A percentile compares a stretch with the other conserved stretches of the same genome.
Evolutionary conservation across 2,113 vertebrate species (phyloP).

Genomic region (Atractosteus spatula): DNA sequence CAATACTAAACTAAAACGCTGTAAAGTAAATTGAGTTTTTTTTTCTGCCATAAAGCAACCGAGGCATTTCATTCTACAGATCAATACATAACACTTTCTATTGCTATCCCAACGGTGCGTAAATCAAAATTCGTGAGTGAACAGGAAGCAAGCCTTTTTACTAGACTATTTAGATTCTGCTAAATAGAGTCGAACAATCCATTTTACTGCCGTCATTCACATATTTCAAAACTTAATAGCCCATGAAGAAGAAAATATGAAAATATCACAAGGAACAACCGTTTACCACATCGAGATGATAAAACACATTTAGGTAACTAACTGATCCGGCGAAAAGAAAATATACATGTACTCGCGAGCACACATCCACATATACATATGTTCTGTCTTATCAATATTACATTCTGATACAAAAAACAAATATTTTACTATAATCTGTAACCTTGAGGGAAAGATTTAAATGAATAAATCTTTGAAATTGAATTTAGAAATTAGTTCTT

Average conservation of each 20-base stretch:
- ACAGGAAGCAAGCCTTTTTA: slow-evolving; percentile 47
- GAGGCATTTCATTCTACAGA: slow-evolving; percentile 32
- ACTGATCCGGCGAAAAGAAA: not conserved
- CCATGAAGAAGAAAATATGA: slow-evolving; percentile 78
- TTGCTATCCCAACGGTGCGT: slow-evolving; percentile 41
- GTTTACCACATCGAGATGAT: slow-evolving; percentile 4
- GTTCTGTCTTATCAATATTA: no score
- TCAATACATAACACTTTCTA: slow-evolving; percentile 40
- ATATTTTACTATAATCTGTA: no score
- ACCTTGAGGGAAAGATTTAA: no score
- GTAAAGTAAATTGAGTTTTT: slow-evolving; percentile 20
- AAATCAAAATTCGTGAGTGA: slow-evolving; percentile 52
- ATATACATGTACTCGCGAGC: no score
- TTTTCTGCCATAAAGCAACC: slow-evolving; percentile 9
- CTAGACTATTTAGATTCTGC: slow-evolving; percentile 57
- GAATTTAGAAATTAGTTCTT: no score
- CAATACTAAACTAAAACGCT: slow-evolving; percentile 11
- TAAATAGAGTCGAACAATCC: slow-evolving; percentile 82
- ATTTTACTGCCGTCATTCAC: slow-evolving; percentile 77
- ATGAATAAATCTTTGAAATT: no score
- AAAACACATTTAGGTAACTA: no score
- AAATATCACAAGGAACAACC: slow-evolving; percentile 60
- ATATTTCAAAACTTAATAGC: slow-evolving; percentile 76
- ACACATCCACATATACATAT: no score
- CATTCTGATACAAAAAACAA: no score